phyloP scores from a whole-genome alignment of 1,140 invertebrate species.

The Ceratosolen fusciceps region DNA sequence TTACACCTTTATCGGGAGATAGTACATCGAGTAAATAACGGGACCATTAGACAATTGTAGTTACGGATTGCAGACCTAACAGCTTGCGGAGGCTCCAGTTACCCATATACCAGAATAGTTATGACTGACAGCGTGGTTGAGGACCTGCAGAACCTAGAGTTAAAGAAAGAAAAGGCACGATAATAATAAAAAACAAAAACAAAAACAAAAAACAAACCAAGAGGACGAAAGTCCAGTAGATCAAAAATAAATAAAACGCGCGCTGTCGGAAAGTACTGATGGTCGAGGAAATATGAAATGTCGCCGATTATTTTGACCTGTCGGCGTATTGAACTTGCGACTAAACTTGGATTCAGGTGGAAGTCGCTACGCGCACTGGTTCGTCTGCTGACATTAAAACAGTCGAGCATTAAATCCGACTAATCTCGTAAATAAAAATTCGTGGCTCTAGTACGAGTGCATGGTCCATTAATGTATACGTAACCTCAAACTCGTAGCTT shows the following conservation, averaged over 20 bases:
- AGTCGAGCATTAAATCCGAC: not conserved
- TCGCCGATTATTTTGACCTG: constrained; percentile 19
- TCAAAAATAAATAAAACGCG: not conserved
- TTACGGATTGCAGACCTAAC: not conserved
- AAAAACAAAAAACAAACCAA: not conserved
- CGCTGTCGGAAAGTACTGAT: not conserved
- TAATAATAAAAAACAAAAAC: too few species aligned
- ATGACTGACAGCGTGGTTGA: constrained; percentile 68
- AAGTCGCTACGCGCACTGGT: constrained; percentile 41
- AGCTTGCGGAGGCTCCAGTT: not conserved
- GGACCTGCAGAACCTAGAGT: constrained; percentile 73
- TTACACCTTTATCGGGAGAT: too few species aligned
- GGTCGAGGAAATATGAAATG: constrained; percentile 21
- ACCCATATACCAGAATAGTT: not conserved
- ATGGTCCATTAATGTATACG: not conserved
- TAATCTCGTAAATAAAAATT: not conserved
- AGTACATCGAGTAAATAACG: too few species aligned
- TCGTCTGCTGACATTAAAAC: constrained; percentile 12
- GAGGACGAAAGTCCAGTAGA: not conserved
- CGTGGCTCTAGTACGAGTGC: not conserved
- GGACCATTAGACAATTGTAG: not conserved
- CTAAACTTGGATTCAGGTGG: constrained; percentile 18
- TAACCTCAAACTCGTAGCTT: not conserved
- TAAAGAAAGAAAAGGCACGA: constrained; percentile 79
- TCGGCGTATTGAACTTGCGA: constrained; percentile 23